Evolutionary conservation across 2,113 vertebrate genomes (phyloP).

Genomic region (Toxotes jaculatrix): DNA sequence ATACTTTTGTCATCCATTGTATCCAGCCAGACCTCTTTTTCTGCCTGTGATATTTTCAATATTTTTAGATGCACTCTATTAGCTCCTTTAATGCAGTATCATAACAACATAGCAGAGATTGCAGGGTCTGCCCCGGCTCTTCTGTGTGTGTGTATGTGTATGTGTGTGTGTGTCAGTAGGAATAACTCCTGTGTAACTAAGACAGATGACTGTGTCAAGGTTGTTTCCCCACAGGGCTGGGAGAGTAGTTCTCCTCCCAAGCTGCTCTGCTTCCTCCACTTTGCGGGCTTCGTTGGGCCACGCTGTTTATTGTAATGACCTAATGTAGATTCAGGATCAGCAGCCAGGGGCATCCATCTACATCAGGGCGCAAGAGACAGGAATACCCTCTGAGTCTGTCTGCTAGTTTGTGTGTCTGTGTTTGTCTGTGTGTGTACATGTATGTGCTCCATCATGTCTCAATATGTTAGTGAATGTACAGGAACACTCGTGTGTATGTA

Average conservation of each 20-base stretch:
- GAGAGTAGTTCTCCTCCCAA: conserved; percentile 60
- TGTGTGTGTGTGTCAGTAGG: conserved; percentile 74
- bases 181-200: conserved; percentile 81
- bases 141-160: conserved; percentile 72
- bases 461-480: not conserved
- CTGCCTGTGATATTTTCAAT: conserved; percentile 70
- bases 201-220: conserved; percentile 82
- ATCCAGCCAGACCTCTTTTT: conserved; percentile 17
- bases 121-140: conserved; percentile 50
- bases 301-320: conserved; percentile 81
- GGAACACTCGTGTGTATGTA: not conserved
- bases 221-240: conserved; percentile 64
- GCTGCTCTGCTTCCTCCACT: conserved; percentile 56
- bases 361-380: conserved; percentile 76
- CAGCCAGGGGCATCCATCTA: conserved; percentile 78
- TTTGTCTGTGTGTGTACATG: conserved; percentile 23
- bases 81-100: conserved; percentile 80
- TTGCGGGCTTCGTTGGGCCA: conserved; percentile 40
- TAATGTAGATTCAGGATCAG: conserved; percentile 81
- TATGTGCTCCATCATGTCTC: conserved; percentile 12
- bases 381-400: conserved; percentile 62
- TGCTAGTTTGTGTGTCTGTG: conserved; percentile 49
- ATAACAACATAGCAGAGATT: conserved; percentile 73
- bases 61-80: conserved; percentile 79
- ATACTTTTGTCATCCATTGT: conserved; percentile 31